These are phyloP conservation scores for Phrynocephalus versicolor DNA, from an alignment of 2,113 vertebrate species.

Conservation along the genomic window DNA sequence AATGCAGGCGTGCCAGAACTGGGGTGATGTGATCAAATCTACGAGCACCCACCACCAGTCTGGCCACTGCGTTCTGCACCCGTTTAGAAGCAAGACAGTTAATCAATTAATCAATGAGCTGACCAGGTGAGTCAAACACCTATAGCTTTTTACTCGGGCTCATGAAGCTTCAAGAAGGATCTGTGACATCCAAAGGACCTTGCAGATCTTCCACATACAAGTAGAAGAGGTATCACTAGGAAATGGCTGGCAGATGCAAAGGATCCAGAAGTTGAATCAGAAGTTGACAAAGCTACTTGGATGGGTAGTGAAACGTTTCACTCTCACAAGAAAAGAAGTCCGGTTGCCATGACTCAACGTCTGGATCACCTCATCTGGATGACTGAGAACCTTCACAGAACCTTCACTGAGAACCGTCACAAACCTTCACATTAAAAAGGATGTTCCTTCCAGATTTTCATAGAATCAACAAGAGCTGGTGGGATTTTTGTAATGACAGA, in stretches of 20 bases:
- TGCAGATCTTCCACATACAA: not conserved
- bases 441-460: not conserved
- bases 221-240: not conserved
- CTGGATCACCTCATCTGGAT: not conserved
- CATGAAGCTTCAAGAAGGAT: not conserved
- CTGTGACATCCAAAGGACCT: not conserved
- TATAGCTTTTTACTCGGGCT: not conserved
- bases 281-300: too few relatives aligned
- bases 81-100: slow-evolving; percentile 1
- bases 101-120: not conserved
- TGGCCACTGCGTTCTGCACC: too few relatives aligned
- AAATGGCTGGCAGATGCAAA: not conserved
- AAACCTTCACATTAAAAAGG: too few relatives aligned
- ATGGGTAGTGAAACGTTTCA: too few relatives aligned
- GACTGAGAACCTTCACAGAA: not conserved
- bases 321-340: too few relatives aligned
- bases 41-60: too few relatives aligned
- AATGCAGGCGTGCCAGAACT: too few relatives aligned
- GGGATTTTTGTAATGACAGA: not conserved
- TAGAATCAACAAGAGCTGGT: not conserved
- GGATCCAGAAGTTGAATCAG: too few relatives aligned
- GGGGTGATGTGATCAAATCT: too few relatives aligned
- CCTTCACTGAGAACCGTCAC: too few relatives aligned
- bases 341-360: too few relatives aligned
- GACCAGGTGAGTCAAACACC: not conserved